Conservation (phyloP, 2,113 vertebrate genomes). For the Myxocyprinus asiaticus region DNA sequence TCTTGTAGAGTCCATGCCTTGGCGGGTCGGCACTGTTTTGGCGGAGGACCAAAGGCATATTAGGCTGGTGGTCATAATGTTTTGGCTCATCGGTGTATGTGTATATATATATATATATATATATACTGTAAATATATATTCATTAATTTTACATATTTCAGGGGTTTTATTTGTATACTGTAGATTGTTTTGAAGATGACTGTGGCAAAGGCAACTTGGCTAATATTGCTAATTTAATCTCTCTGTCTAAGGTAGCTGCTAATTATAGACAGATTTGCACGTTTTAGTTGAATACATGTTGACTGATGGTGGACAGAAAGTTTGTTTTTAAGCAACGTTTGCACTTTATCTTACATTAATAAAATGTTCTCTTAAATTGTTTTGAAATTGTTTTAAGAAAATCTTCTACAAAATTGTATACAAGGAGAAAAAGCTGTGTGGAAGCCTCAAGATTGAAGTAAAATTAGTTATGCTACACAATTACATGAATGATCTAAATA, state of each 20-base stretch:
- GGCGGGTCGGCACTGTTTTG: too few relatives aligned
- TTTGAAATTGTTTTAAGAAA: too few relatives aligned
- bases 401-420: too few relatives aligned
- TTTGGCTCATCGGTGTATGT: neutral
- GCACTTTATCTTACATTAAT: neutral
- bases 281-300: conserved; percentile 12
- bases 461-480: too few relatives aligned
- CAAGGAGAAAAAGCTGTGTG: too few relatives aligned
- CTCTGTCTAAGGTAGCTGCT: conserved; percentile 2
- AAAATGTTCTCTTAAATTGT: conserved; percentile 12
- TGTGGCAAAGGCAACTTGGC: neutral
- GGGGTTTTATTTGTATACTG: conserved; percentile 2
- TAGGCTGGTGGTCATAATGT: too few relatives aligned
- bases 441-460: too few relatives aligned
- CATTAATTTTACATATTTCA: too few relatives aligned
- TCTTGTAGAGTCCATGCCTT: too few relatives aligned
- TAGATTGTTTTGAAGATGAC: conserved; percentile 12
- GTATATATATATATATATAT: neutral
- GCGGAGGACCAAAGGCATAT: too few relatives aligned
- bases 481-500: too few relatives aligned
- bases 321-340: neutral
- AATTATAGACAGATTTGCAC: conserved; percentile 9
- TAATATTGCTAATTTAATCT: neutral
- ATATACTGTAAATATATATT: neutral
- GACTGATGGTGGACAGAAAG: conserved; percentile 6